These are phyloP conservation scores for Polyodon spathula DNA, from an alignment of 2,113 vertebrate genomes.

Conservation along the genomic window DNA sequence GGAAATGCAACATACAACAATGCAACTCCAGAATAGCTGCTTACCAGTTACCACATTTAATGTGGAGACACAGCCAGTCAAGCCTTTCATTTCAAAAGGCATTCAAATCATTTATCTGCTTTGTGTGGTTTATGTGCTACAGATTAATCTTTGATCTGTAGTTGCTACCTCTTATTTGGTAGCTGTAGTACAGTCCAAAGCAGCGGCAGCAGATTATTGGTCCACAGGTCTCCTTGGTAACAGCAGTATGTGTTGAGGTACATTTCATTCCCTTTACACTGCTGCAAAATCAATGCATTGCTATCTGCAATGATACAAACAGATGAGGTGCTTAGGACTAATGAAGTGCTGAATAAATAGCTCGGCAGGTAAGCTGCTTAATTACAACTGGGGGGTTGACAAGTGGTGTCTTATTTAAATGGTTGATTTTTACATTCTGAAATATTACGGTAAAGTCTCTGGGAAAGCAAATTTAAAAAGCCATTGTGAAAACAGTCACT, in stretches of 20 bases:
- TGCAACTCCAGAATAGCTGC: neutral
- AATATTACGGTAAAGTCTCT: slow-evolving; percentile 7
- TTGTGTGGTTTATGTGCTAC: neutral
- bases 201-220: slow-evolving; percentile 60
- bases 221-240: slow-evolving; percentile 71
- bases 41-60: neutral
- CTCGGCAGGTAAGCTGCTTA: slow-evolving; percentile 26
- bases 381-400: slow-evolving; percentile 26
- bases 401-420: slow-evolving; percentile 23
- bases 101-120: neutral
- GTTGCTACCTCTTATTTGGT: slow-evolving; percentile 41
- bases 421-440: slow-evolving; percentile 21
- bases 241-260: slow-evolving; percentile 60
- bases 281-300: slow-evolving; percentile 54
- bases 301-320: slow-evolving; percentile 41
- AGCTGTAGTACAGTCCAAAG: slow-evolving; percentile 54
- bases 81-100: too few species aligned
- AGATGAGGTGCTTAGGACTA: slow-evolving; percentile 49
- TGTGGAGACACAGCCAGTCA: neutral
- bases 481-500: slow-evolving; percentile 5
- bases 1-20: neutral
- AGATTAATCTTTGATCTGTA: neutral
- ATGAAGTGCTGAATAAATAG: slow-evolving; percentile 35
- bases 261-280: slow-evolving; percentile 41
- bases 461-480: slow-evolving; percentile 2